Conservation (phyloP, 2,797 vertebrate species). For the Anabas testudineus region DNA sequence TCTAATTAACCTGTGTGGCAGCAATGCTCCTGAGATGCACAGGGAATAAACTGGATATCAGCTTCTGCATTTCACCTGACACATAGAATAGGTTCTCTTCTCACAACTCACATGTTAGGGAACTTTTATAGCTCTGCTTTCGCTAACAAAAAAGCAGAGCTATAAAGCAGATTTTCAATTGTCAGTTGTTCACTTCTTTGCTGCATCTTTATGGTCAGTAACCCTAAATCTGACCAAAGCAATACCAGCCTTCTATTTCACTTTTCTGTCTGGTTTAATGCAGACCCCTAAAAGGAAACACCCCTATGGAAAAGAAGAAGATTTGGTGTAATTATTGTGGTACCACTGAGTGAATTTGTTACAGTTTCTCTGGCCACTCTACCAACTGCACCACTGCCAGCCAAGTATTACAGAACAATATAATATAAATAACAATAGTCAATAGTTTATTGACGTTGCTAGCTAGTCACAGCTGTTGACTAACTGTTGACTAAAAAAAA, state of each 20-base stretch:
- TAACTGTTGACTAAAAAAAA: no score
- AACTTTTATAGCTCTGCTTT: conserved; percentile 24
- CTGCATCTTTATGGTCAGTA: not conserved
- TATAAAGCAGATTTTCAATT: not conserved
- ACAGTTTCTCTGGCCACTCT: no score
- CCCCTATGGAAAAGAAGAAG: no score
- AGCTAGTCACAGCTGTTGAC: no score
- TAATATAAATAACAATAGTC: no score
- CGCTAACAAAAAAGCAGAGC: no score
- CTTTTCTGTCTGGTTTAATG: not conserved
- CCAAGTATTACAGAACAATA: no score
- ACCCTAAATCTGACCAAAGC: not conserved
- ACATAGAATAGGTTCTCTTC: conserved; percentile 41
- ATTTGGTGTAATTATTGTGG: no score
- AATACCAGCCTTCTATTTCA: not conserved
- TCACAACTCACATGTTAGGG: conserved; percentile 18
- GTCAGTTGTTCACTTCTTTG: not conserved
- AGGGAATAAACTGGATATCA: conserved; percentile 80
- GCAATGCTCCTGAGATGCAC: conserved; percentile 72
- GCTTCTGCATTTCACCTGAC: conserved; percentile 39
- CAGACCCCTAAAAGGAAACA: no score
- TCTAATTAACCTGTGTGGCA: conserved; percentile 93
- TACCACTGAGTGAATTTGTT: no score
- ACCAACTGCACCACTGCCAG: no score
- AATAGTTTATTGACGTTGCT: no score